Conservation (phyloP, 2,113 vertebrate genomes). For the Leucopsar rothschildi region DNA sequence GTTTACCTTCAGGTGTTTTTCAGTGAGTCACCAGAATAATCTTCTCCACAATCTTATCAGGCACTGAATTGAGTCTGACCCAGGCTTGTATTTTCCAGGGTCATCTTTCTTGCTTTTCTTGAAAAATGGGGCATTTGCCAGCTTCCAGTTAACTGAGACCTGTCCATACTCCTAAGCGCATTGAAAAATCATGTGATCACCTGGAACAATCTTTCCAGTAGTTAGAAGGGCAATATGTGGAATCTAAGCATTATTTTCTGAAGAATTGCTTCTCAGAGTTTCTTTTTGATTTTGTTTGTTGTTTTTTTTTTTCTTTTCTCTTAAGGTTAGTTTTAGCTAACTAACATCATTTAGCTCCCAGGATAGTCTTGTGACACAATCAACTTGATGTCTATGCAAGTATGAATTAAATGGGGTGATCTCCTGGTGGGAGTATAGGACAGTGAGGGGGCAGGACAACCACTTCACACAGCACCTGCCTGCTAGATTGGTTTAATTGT, state of each 20-base stretch:
- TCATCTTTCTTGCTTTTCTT: background rate
- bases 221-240: background rate
- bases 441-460: background rate
- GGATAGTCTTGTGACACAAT: background rate
- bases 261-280: background rate
- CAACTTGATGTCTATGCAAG: background rate
- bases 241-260: background rate
- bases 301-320: background rate
- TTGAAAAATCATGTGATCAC: background rate
- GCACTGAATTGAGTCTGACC: background rate
- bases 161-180: background rate
- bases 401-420: background rate
- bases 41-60: background rate
- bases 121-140: background rate
- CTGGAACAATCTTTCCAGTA: background rate
- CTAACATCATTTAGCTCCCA: background rate
- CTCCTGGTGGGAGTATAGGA: background rate
- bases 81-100: background rate
- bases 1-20: background rate
- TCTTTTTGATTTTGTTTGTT: background rate
- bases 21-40: background rate
- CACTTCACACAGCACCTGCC: background rate
- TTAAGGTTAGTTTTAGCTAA: background rate
- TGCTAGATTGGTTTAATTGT: background rate
- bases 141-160: background rate